phyloP scores from a whole-genome alignment of 2,888 invertebrate species.

The Phyllotreta striolata region DNA sequence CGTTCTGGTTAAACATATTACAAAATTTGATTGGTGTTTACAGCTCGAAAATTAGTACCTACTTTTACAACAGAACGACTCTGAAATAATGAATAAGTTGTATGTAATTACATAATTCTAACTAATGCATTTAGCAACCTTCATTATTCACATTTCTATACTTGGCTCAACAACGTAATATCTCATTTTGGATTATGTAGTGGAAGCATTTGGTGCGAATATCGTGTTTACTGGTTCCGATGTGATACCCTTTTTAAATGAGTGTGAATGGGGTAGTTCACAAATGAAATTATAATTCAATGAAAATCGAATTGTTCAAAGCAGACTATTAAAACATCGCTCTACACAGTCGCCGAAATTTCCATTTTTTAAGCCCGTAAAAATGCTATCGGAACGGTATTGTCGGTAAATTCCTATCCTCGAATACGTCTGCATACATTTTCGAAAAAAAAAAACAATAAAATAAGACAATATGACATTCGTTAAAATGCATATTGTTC shows the following conservation, averaged over 20 bases:
- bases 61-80: slow-evolving; percentile 12
- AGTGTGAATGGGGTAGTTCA: slow-evolving; percentile 13
- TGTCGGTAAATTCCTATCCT: slow-evolving; percentile 5
- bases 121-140: slow-evolving; percentile 52
- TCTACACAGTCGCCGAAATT: too few species aligned
- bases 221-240: slow-evolving; percentile 20
- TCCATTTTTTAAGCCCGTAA: too few species aligned
- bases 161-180: slow-evolving; percentile 38
- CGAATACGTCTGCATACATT: background rate
- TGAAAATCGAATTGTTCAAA: background rate
- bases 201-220: slow-evolving; percentile 48
- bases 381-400: background rate
- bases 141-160: slow-evolving; percentile 50
- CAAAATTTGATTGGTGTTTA: slow-evolving; percentile 8
- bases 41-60: slow-evolving; percentile 12
- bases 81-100: slow-evolving; percentile 45
- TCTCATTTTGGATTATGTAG: slow-evolving; percentile 50
- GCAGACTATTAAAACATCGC: too few species aligned
- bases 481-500: slow-evolving; percentile 26
- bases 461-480: slow-evolving; percentile 22
- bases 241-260: slow-evolving; percentile 18
- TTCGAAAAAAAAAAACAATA: slow-evolving; percentile 6
- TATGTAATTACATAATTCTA: slow-evolving; percentile 54
- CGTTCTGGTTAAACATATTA: background rate
- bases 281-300: slow-evolving; percentile 17